phyloP scores from a whole-genome alignment of 2,797 vertebrate species.

The Chlorospingus semifuscus region DNA sequence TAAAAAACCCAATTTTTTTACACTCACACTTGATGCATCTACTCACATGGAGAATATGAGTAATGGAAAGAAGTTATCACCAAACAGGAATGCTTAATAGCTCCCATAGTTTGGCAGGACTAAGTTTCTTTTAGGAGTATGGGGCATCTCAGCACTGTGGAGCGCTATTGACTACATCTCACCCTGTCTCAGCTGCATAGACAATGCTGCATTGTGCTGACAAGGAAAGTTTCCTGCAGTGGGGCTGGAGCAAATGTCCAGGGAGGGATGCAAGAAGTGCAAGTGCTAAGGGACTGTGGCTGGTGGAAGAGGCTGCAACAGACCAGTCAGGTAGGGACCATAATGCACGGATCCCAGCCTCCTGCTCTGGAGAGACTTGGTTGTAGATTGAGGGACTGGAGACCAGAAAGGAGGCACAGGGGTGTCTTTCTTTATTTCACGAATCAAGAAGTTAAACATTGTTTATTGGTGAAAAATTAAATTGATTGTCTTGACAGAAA shows the following conservation, averaged over 20 bases:
- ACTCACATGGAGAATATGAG: not conserved
- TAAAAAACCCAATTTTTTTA: not conserved
- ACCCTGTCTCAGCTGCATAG: accelerated
- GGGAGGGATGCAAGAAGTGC: not conserved
- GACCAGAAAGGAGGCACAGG: not conserved
- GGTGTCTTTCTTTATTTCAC: not conserved
- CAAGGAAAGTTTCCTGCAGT: not conserved
- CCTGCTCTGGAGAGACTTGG: not conserved
- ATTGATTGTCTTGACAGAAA: not conserved
- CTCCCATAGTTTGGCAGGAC: not conserved
- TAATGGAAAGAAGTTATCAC: not conserved
- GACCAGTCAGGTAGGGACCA: not conserved
- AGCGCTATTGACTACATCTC: accelerated
- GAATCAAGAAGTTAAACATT: not conserved
- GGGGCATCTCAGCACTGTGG: not conserved
- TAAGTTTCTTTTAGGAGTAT: not conserved
- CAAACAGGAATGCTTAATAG: not conserved
- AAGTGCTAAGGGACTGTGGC: not conserved
- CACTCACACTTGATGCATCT: not conserved
- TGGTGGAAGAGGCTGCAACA: not conserved
- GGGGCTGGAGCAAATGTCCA: not conserved
- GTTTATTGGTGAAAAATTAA: not conserved
- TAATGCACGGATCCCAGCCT: not conserved
- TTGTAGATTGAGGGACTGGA: not conserved
- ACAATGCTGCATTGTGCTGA: not conserved